Percentiles rank a stretch among this genome's conserved stretches.
phyloP scores from a whole-genome alignment of 35 echinoderm and acorn worm species.

The Heliocidaris tuberculata region DNA sequence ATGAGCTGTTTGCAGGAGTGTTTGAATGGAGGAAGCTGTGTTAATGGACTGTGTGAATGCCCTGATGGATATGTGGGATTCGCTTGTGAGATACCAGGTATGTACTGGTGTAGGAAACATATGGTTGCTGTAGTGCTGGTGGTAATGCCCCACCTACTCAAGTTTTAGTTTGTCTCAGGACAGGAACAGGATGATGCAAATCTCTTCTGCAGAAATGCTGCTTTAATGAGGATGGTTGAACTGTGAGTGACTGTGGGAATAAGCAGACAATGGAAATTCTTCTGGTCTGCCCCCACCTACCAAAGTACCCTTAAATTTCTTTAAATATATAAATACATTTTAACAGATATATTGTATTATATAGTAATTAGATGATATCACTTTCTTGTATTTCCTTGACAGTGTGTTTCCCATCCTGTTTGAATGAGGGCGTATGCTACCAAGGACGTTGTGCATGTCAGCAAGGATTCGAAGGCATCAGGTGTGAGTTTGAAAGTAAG shows the following conservation, averaged over 20 bases:
- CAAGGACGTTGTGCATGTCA: conserved; percentile 57
- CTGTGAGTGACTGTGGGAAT: not conserved
- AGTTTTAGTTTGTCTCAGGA: not conserved
- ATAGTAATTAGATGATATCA: not conserved
- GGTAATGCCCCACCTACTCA: not conserved
- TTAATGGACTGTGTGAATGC: conserved; percentile 3
- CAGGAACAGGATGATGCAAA: not conserved
- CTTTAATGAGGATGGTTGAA: not conserved
- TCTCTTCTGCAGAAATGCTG: not conserved
- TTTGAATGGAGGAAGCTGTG: conserved; percentile 28
- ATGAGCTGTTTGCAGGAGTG: not conserved
- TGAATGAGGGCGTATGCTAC: conserved; percentile 69
- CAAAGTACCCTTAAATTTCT: too few species aligned
- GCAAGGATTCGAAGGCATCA: conserved; percentile 60
- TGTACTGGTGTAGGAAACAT: not conserved
- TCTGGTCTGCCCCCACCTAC: not conserved
- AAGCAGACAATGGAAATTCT: not conserved
- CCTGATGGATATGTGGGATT: conserved; percentile 27
- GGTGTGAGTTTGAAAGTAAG: conserved; percentile 69
- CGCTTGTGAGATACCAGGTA: conserved; percentile 36
- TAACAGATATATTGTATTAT: not conserved
- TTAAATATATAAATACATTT: too few species aligned
- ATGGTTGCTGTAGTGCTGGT: not conserved
- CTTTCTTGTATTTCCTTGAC: not conserved
- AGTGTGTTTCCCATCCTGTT: conserved; percentile 58